A percentile compares a stretch with the other conserved stretches of the same genome.
Conservation (phyloP, 2,888 invertebrate species). For the Notodonta ziczac region DNA sequence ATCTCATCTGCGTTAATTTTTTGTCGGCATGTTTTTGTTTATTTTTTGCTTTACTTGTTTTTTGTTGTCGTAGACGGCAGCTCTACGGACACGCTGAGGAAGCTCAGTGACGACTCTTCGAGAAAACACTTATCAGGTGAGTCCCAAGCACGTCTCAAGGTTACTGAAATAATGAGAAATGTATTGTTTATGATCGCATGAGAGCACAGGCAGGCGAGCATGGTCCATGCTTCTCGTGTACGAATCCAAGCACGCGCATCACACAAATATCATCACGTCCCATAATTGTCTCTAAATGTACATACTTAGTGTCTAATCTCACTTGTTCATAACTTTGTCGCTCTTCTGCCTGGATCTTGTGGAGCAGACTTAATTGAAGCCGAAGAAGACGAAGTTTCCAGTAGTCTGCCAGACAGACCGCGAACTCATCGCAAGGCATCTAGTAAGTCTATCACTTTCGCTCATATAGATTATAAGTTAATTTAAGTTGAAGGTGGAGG, state of each 20-base stretch:
- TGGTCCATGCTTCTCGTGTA: slow-evolving; percentile 62
- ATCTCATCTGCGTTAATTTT: slow-evolving; percentile 46
- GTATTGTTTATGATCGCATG: slow-evolving; percentile 55
- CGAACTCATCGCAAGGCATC: slow-evolving; percentile 82
- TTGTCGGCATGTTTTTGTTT: slow-evolving; percentile 69
- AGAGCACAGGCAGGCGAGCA: slow-evolving; percentile 53
- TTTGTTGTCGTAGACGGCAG: slow-evolving; percentile 83
- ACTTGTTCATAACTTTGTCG: slow-evolving; percentile 49
- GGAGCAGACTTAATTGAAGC: slow-evolving; percentile 84
- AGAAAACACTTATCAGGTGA: slow-evolving; percentile 83
- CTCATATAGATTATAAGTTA: slow-evolving; percentile 26
- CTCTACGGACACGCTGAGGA: slow-evolving; percentile 76
- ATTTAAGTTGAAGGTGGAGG: slow-evolving; percentile 32
- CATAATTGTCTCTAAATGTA: slow-evolving; percentile 45
- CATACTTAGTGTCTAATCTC: slow-evolving; percentile 47
- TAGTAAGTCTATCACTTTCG: slow-evolving; percentile 75
- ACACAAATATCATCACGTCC: slow-evolving; percentile 45
- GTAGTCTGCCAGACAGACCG: slow-evolving; percentile 74
- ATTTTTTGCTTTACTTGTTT: slow-evolving; percentile 77
- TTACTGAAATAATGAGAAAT: slow-evolving; percentile 18
- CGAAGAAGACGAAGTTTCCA: slow-evolving; percentile 82
- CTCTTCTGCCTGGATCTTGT: slow-evolving; percentile 43
- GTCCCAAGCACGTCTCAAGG: slow-evolving; percentile 42
- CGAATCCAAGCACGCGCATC: slow-evolving; percentile 46
- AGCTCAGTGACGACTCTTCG: slow-evolving; percentile 80